phyloP scores from a whole-genome alignment of 2,113 vertebrate species.

The Helogale parvula region DNA sequence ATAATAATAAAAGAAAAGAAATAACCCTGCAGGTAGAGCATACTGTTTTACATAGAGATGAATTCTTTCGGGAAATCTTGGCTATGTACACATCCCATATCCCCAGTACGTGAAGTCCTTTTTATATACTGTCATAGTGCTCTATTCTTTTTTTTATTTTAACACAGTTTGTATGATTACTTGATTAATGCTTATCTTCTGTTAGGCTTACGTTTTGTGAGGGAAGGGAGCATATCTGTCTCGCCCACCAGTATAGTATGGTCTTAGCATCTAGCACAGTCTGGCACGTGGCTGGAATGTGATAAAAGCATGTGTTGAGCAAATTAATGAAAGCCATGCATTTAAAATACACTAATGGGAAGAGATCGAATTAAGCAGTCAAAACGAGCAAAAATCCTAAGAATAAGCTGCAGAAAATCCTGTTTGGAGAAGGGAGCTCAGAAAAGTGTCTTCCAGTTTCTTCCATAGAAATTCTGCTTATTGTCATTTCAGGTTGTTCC shows the following conservation, averaged over 20 bases:
- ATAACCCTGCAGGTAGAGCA: not conserved
- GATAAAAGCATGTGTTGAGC: not conserved
- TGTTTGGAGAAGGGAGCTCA: not conserved
- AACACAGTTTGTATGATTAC: not conserved
- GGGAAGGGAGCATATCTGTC: not conserved
- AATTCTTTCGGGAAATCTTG: not conserved
- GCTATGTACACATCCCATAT: not conserved
- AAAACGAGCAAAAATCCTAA: not conserved
- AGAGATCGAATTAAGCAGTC: not conserved
- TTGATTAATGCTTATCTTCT: not conserved
- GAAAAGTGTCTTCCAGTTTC: not conserved
- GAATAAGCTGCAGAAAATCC: not conserved
- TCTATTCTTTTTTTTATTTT: not conserved
- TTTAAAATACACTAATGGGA: not conserved
- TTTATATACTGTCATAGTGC: not conserved
- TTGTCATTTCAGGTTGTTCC: not conserved
- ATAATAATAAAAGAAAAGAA: not conserved
- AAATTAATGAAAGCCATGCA: not conserved
- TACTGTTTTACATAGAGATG: not conserved
- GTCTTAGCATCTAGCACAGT: not conserved
- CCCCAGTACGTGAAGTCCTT: not conserved
- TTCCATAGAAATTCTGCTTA: not conserved
- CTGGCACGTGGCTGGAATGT: not conserved
- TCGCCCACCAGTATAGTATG: not conserved
- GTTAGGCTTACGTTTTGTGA: not conserved